Percentiles rank a stretch among this genome's conserved stretches.
phyloP scores from a whole-genome alignment of 2,113 vertebrate genomes.

The Ia io region DNA sequence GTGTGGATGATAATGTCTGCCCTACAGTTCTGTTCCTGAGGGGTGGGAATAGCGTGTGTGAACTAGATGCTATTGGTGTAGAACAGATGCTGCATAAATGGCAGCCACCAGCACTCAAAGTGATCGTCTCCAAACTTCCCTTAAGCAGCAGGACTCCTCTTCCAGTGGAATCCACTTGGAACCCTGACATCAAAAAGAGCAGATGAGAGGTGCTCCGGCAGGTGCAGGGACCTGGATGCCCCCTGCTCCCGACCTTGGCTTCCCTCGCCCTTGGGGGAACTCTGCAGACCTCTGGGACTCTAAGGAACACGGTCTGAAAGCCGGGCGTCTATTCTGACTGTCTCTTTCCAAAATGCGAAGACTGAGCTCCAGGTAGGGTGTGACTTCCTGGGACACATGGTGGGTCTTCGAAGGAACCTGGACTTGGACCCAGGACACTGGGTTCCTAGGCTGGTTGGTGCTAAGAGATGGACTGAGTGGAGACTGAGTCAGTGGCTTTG shows the following conservation, averaged over 20 bases:
- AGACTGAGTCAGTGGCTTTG: background rate
- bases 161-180: background rate
- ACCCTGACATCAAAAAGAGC: background rate
- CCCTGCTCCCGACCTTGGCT: background rate
- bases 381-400: background rate
- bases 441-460: background rate
- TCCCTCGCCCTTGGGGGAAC: background rate
- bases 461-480: background rate
- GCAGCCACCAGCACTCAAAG: background rate
- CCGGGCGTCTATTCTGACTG: rapidly evolving
- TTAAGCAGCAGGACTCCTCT: background rate
- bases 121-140: background rate
- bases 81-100: background rate
- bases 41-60: background rate
- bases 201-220: too few species aligned
- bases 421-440: background rate
- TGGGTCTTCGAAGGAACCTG: background rate
- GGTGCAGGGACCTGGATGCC: background rate
- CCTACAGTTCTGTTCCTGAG: background rate
- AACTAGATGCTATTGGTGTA: rapidly evolving
- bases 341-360: background rate
- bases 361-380: rapidly evolving
- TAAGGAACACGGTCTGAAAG: background rate
- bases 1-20: background rate
- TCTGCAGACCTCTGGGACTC: background rate